A percentile compares a stretch with the other conserved stretches of the same genome.
Evolutionary conservation across 2,797 vertebrate genomes (phyloP).

Genomic region (Lithobates sylvaticus): DNA sequence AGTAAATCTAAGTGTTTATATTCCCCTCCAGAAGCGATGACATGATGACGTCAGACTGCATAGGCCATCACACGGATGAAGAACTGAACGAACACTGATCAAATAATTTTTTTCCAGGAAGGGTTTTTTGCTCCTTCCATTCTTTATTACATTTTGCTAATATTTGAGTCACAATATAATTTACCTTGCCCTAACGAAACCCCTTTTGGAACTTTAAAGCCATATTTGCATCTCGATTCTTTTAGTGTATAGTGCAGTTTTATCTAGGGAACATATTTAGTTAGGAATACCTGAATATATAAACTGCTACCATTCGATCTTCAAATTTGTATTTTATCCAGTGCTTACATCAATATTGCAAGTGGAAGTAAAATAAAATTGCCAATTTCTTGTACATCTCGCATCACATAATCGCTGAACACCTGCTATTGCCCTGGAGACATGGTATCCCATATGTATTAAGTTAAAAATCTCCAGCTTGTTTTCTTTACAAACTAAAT

Average conservation of each 20-base stretch:
- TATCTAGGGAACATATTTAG: background rate
- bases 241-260: background rate
- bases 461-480: conserved; percentile 53
- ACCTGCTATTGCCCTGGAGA: conserved; percentile 56
- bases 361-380: conserved; percentile 36
- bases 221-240: too few relatives aligned
- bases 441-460: conserved; percentile 51
- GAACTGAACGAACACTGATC: too few relatives aligned
- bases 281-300: background rate
- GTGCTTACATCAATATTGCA: background rate
- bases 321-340: background rate
- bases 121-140: too few relatives aligned
- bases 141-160: too few relatives aligned
- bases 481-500: conserved; percentile 55
- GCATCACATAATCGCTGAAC: conserved; percentile 9
- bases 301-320: background rate
- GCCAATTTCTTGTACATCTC: conserved; percentile 26
- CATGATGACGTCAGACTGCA: too few relatives aligned
- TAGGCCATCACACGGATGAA: too few relatives aligned
- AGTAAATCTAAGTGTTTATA: too few relatives aligned
- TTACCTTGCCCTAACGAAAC: too few relatives aligned
- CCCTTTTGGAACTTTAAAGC: too few relatives aligned
- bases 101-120: too few relatives aligned
- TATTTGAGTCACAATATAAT: too few relatives aligned
- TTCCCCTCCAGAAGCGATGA: too few relatives aligned